A percentile compares a stretch with the other conserved stretches of the same genome.
Conservation (phyloP, 2,113 vertebrate species). For the Amblyopsis rosae region DNA sequence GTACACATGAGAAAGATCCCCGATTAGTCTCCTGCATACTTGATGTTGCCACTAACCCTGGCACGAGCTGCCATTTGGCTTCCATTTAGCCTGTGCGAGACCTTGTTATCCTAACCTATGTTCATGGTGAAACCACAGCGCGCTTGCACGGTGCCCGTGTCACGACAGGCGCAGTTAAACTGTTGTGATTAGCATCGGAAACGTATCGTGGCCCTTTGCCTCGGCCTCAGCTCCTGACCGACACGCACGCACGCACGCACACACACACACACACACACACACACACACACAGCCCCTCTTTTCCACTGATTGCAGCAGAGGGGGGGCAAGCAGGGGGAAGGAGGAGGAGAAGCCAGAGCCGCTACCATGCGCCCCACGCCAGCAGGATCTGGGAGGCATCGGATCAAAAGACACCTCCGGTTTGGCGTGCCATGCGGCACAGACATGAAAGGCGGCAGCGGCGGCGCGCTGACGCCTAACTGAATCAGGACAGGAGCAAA, state of each 20-base stretch:
- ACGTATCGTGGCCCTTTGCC: slow-evolving; percentile 46
- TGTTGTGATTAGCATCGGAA: slow-evolving; percentile 73
- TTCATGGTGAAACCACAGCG: slow-evolving; percentile 74
- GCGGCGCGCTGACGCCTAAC: slow-evolving; percentile 70
- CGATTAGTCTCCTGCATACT: slow-evolving; percentile 63
- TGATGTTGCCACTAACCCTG: slow-evolving; percentile 56
- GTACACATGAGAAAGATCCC: slow-evolving; percentile 70
- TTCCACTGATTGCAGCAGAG: slow-evolving; percentile 59
- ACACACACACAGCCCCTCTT: slow-evolving; percentile 35
- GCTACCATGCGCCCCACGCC: slow-evolving; percentile 59
- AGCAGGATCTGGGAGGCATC: slow-evolving; percentile 70
- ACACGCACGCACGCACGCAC: slow-evolving; percentile 11
- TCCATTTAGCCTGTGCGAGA: slow-evolving; percentile 42
- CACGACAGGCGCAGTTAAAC: slow-evolving; percentile 68
- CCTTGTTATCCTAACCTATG: slow-evolving; percentile 73
- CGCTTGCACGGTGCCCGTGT: slow-evolving; percentile 50
- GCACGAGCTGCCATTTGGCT: slow-evolving; percentile 65
- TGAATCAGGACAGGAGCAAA: slow-evolving; percentile 63
- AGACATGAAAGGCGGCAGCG: slow-evolving; percentile 70
- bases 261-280: neutral
- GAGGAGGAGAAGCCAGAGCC: slow-evolving; percentile 21
- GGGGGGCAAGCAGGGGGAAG: neutral
- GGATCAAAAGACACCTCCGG: slow-evolving; percentile 72
- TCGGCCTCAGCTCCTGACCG: slow-evolving; percentile 41
- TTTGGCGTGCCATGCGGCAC: slow-evolving; percentile 43